Conservation (phyloP, 2,888 invertebrate genomes). For the Stenurella melanura region DNA sequence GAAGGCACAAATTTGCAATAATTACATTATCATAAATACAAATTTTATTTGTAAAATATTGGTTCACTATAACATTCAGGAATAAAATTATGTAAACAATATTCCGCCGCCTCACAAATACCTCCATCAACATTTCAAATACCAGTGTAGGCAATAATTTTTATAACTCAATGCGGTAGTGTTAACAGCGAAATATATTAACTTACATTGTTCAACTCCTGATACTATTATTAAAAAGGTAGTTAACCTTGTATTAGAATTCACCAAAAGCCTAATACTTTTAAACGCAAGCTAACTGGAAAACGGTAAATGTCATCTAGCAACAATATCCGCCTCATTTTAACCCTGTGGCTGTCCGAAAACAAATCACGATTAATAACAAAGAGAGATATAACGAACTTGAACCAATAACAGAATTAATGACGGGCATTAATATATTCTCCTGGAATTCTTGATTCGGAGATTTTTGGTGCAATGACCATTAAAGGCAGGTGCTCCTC, state of each 20-base stretch:
- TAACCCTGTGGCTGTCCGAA: conserved; percentile 26
- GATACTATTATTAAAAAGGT: conserved; percentile 38
- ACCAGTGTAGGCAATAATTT: background rate
- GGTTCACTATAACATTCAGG: too few relatives aligned
- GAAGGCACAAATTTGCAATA: too few relatives aligned
- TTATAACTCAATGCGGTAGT: conserved; percentile 29
- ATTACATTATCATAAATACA: too few relatives aligned
- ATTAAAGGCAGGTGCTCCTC: conserved; percentile 38
- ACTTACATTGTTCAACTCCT: conserved; percentile 26
- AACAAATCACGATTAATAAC: conserved; percentile 22
- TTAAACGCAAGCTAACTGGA: conserved; percentile 19
- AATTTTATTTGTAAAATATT: too few relatives aligned
- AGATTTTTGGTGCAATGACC: conserved; percentile 34
- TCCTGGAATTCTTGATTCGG: conserved; percentile 19
- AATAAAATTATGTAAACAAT: too few relatives aligned
- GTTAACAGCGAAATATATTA: conserved; percentile 10
- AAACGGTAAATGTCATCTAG: conserved; percentile 39
- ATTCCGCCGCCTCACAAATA: too few relatives aligned
- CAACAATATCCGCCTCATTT: conserved; percentile 34
- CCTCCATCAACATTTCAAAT: background rate
- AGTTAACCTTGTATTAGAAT: conserved; percentile 39
- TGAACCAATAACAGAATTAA: background rate
- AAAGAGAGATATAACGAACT: conserved; percentile 21
- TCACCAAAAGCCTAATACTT: conserved; percentile 37
- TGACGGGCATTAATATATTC: background rate